Percentiles rank a stretch among this genome's conserved stretches.
phyloP scores from a whole-genome alignment of 2,797 vertebrate genomes.

The Rhinella marina region DNA sequence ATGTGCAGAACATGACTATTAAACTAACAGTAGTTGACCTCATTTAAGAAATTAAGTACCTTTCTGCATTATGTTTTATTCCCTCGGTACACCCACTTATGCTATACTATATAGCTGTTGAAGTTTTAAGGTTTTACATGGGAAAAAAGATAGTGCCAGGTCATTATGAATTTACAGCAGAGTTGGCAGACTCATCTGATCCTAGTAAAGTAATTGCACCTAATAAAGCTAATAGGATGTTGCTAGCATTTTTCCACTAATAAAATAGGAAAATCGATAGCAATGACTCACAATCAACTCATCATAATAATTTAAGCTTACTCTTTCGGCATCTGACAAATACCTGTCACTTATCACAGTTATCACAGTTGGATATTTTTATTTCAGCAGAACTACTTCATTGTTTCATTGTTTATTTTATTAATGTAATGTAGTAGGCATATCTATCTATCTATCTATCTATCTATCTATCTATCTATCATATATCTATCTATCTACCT shows the following conservation, averaged over 20 bases:
- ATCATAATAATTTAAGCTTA: constrained; percentile 37
- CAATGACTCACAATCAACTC: constrained; percentile 45
- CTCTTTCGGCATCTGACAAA: constrained; percentile 2
- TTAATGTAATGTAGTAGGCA: too few species aligned
- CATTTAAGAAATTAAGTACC: constrained; percentile 42
- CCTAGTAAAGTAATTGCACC: constrained; percentile 49
- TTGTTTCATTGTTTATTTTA: not conserved
- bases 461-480: too few species aligned
- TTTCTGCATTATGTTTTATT: constrained; percentile 38
- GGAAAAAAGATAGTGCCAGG: constrained; percentile 48
- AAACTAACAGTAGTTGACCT: constrained; percentile 55
- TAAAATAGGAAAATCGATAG: constrained; percentile 35
- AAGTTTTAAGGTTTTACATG: constrained; percentile 32
- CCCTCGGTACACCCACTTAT: constrained; percentile 32
- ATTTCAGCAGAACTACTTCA: not conserved
- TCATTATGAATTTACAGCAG: constrained; percentile 46
- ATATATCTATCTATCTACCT: not conserved
- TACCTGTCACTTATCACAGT: not conserved
- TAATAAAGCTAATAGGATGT: constrained; percentile 55
- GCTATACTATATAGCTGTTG: not conserved
- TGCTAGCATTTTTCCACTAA: constrained; percentile 48
- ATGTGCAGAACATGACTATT: constrained; percentile 46
- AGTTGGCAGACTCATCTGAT: constrained; percentile 52
- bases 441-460: too few species aligned
- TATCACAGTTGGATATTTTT: not conserved